These are phyloP conservation scores for Todus mexicanus DNA, from an alignment of 2,797 vertebrate genomes.

Conservation along the genomic window DNA sequence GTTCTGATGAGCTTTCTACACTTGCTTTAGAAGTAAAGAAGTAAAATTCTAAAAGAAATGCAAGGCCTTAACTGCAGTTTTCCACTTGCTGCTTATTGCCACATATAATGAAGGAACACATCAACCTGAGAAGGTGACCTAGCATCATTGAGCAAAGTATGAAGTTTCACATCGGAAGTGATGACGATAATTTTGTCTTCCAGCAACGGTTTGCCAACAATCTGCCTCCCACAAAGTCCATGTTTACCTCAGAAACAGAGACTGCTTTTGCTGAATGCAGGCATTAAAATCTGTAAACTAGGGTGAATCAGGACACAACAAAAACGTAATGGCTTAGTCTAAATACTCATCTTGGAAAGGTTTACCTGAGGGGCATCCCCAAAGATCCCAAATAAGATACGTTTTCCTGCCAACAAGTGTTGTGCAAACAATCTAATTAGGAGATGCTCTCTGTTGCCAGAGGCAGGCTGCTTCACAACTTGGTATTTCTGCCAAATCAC, in stretches of 20 bases:
- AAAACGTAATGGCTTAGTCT: background rate
- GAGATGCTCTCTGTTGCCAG: constrained; percentile 1
- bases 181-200: background rate
- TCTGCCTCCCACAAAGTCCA: background rate
- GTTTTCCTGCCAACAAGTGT: constrained; percentile 7
- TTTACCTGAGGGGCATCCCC: background rate
- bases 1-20: background rate
- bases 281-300: background rate
- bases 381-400: constrained; percentile 2
- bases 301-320: background rate
- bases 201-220: background rate
- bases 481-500: constrained; percentile 8
- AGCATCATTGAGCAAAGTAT: background rate
- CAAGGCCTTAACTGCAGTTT: background rate
- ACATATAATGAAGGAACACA: background rate
- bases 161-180: background rate
- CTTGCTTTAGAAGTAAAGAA: background rate
- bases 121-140: background rate
- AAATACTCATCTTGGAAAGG: constrained; percentile 1
- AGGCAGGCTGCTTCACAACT: background rate
- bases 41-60: background rate
- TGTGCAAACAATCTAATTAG: constrained; percentile 33
- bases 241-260: background rate
- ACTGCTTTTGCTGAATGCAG: background rate
- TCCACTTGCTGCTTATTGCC: background rate